Base-by-base conservation (phyloP, 2,797 vertebrate genomes). In the Merluccius polli region DNA sequence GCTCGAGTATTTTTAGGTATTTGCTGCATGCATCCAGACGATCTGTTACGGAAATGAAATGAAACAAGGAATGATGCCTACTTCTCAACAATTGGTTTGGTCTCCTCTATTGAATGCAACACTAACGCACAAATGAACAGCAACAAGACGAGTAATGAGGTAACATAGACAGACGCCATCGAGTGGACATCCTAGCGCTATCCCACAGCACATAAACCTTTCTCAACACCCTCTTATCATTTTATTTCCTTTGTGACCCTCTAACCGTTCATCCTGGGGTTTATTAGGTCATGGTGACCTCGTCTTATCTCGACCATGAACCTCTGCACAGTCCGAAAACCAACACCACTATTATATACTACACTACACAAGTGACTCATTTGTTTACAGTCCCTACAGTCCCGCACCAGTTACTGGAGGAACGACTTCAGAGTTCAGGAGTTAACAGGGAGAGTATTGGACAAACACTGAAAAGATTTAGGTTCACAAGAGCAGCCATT, bases 41-140 rank as follows among this genome's bases (percentile, higher is more conserved):
- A 82, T 71, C 73, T 83, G 77, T 85, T 41, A 76, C 74, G 79
- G 59, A 65, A 65, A 44, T 82, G 36, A 84, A 81, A 83, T 84
- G 76, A 88, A 83, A 83, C 83, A 80, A 92, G 83, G 87, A 83
- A 76, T 71, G 78, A 87, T 78, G 80, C 82, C 84, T 86, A 82
- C 73, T 85, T 52, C 83, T 74, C 78, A 76, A 70, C 84, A 87
- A 81, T 74, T 86, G 78, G 83, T 83, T 59, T 21, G 59, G 70
- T 80, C 70, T 88, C 76, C 36, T 87, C 59, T 83, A 38, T 77
- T 80, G 48, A 21, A 30, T 18, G 30, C 41, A 59, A 30, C 29
- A 68, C 52, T 59, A 76, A 78, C 30, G 15, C 65, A 72, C 4
- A 32, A 32, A 16, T 27, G 24, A 27, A 65, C 24, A 27, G n/a